phyloP scores from a whole-genome alignment of 2,888 invertebrate species.

The Bellardia bayeri region DNA sequence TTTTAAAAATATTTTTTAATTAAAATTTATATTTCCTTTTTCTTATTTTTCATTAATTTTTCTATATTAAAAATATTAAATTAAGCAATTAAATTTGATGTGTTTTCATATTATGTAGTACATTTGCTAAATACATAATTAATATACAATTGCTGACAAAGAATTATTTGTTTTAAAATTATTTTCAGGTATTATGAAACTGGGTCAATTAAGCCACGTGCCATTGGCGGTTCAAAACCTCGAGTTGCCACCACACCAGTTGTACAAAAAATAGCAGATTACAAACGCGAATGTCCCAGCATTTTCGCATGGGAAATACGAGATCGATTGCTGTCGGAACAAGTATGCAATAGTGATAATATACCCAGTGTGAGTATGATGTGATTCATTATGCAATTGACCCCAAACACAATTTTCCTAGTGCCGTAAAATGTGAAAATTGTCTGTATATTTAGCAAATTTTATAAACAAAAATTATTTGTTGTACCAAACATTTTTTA shows the following conservation, averaged over 20 bases:
- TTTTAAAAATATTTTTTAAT: no score
- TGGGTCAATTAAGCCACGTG: conserved; percentile 97
- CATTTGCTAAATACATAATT: no score
- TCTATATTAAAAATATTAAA: no score
- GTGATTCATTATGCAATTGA: not conserved
- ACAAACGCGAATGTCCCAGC: conserved; percentile 98
- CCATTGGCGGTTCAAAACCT: conserved; percentile 98
- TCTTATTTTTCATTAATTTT: no score
- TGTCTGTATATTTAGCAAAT: no score
- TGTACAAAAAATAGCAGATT: conserved; percentile 97
- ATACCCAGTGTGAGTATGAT: conserved; percentile 96
- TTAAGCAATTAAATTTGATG: not conserved
- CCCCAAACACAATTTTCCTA: not conserved
- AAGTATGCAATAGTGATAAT: conserved; percentile 98
- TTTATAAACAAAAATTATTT: no score
- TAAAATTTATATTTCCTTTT: no score
- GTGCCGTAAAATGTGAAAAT: not conserved
- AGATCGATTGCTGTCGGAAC: conserved; percentile 96
- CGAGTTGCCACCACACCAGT: conserved; percentile 97
- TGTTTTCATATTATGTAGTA: no score
- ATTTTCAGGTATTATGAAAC: conserved; percentile 96
- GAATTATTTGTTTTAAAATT: not conserved
- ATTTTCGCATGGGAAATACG: conserved; percentile 99
- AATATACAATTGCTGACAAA: no score
- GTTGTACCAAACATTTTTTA: no score